phyloP scores from a whole-genome alignment of 2,113 vertebrate genomes.

The Trachemys scripta region DNA sequence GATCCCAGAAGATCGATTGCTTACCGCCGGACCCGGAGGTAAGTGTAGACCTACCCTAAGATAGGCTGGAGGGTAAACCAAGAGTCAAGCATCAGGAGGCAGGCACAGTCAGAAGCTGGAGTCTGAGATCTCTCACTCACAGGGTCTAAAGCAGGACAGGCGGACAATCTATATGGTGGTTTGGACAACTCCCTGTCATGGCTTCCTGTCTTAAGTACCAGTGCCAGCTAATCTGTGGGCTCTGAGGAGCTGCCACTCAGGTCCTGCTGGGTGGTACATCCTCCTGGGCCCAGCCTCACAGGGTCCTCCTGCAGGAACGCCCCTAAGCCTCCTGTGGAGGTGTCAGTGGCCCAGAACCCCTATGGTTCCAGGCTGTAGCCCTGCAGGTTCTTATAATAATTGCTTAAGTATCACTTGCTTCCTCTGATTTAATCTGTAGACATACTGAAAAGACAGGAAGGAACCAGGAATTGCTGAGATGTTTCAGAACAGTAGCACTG shows the following conservation, averaged over 20 bases:
- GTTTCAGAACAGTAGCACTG: slow-evolving; percentile 45
- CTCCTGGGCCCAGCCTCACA: not conserved
- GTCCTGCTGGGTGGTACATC: not conserved
- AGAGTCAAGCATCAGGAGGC: not conserved
- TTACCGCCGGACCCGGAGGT: too few species aligned
- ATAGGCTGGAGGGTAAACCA: not conserved
- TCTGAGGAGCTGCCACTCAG: not conserved
- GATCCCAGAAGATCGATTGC: too few species aligned
- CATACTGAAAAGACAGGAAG: not conserved
- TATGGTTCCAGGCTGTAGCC: not conserved
- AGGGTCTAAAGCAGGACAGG: not conserved
- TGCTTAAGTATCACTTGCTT: not conserved
- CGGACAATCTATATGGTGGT: not conserved
- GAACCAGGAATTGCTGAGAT: not conserved
- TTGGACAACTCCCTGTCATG: not conserved
- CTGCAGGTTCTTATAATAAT: not conserved
- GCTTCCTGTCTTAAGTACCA: not conserved
- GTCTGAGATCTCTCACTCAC: not conserved
- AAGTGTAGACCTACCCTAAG: too few species aligned
- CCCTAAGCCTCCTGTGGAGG: not conserved
- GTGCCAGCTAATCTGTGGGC: not conserved
- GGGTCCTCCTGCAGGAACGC: not conserved
- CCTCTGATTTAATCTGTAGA: not conserved
- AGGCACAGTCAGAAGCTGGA: not conserved
- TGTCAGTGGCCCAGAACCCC: not conserved